Conservation (phyloP, 2,888 invertebrate genomes). For the Nemapogon koenigi region DNA sequence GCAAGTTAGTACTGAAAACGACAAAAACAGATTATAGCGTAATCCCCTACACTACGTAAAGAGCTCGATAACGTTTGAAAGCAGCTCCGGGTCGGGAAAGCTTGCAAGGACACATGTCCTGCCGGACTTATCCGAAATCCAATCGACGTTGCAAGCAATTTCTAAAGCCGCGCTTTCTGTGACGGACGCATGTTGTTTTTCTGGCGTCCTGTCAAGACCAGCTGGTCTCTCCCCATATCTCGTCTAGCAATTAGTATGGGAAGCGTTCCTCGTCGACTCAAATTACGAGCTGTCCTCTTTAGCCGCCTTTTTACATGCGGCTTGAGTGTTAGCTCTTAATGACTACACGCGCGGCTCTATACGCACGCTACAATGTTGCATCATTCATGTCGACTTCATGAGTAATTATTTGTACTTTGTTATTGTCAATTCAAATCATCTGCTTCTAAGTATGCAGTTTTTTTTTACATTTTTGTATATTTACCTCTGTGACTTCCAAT, state of each 20-base stretch:
- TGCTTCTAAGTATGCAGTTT: no score
- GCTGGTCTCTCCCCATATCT: conserved; percentile 22
- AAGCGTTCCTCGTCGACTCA: conserved; percentile 20
- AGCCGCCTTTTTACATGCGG: conserved; percentile 15
- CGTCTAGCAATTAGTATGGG: conserved; percentile 20
- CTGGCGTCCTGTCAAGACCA: conserved; percentile 24
- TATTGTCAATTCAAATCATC: no score
- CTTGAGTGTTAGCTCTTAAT: conserved; percentile 1
- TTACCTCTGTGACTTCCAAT: no score
- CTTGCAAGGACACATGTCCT: conserved; percentile 12
- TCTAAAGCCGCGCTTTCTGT: conserved; percentile 13
- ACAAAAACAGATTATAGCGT: no score
- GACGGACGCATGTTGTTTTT: conserved; percentile 21
- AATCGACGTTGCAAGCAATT: conserved; percentile 11
- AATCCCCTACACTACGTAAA: no score
- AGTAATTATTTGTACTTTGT: no score
- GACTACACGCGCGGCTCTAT: background rate
- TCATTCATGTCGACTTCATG: no score
- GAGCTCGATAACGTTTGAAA: no score
- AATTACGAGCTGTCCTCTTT: conserved; percentile 17
- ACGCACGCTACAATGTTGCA: no score
- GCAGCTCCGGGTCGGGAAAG: conserved; percentile 4
- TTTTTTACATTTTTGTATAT: no score
- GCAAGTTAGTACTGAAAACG: no score
- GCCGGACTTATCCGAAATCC: conserved; percentile 11